A percentile compares a stretch with the other conserved stretches of the same genome.
Evolutionary conservation across 2,113 vertebrate species (phyloP).

Genomic region (Xenotilapia longispinis): DNA sequence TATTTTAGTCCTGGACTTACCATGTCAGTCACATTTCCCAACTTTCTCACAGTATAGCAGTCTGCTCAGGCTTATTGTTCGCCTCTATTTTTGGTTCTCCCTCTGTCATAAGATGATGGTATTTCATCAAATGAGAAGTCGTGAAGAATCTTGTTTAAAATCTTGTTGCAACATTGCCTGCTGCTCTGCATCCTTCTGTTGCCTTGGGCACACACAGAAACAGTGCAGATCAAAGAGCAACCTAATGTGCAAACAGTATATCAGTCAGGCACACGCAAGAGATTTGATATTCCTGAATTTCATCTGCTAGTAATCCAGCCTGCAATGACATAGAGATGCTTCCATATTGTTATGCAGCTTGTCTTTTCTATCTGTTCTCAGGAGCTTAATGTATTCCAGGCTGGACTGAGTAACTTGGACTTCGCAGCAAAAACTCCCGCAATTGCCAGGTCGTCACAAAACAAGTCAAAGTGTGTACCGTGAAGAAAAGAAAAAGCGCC

Average conservation of each 20-base stretch:
- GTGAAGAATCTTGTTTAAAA: conserved; percentile 43
- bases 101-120: not conserved
- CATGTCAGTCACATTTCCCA: not conserved
- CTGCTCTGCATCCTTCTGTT: conserved; percentile 32
- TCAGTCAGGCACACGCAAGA: conserved; percentile 16
- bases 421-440: not conserved
- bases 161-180: conserved; percentile 31
- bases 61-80: not conserved
- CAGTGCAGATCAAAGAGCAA: conserved; percentile 14
- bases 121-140: conserved; percentile 29
- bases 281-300: conserved; percentile 34
- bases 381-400: not conserved
- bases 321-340: not conserved
- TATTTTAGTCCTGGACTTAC: not conserved
- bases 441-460: not conserved
- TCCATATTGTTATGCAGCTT: not conserved
- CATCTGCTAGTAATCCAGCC: not conserved
- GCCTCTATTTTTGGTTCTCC: not conserved
- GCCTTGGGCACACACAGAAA: conserved; percentile 25
- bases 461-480: not conserved
- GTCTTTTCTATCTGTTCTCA: not conserved
- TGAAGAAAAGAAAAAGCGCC: not conserved
- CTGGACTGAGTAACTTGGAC: not conserved
- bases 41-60: not conserved
- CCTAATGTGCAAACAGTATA: conserved; percentile 15